Conservation (phyloP, 2,888 invertebrate species). For the Melitaea athalia region DNA sequence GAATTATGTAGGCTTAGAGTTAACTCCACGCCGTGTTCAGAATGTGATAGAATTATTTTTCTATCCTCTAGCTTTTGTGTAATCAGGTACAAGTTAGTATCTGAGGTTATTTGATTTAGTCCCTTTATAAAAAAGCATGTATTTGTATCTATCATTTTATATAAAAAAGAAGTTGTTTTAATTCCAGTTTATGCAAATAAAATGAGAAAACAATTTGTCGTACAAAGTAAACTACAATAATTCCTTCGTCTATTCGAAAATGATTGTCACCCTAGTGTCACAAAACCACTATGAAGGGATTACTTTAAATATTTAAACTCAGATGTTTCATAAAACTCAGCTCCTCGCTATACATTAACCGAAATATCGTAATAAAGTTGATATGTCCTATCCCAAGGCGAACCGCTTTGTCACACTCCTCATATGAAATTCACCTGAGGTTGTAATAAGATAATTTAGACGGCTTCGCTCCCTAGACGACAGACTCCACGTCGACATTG, state of each 20-base stretch:
- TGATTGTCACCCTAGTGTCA: too few relatives aligned
- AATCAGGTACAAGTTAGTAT: not conserved
- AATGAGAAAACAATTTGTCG: too few relatives aligned
- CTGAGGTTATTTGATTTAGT: not conserved
- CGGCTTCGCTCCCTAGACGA: slow-evolving; percentile 23
- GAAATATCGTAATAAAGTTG: not conserved
- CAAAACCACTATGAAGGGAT: too few relatives aligned
- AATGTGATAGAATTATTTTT: slow-evolving; percentile 8
- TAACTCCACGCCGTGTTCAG: not conserved
- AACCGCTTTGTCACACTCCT: slow-evolving; percentile 17
- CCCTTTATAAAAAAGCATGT: not conserved
- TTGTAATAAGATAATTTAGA: slow-evolving; percentile 32
- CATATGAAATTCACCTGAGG: slow-evolving; percentile 25
- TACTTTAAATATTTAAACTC: not conserved
- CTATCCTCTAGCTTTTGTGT: not conserved
- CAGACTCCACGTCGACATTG: slow-evolving; percentile 15
- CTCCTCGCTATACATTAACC: not conserved
- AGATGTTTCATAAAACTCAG: not conserved
- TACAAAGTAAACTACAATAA: too few relatives aligned
- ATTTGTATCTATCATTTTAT: too few relatives aligned
- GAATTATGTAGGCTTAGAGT: slow-evolving; percentile 23
- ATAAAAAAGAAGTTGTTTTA: too few relatives aligned
- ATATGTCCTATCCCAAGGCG: not conserved
- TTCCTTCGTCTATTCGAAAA: too few relatives aligned
- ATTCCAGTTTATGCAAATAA: too few relatives aligned